phyloP scores from a whole-genome alignment of 2,888 invertebrate species.

The Anthophora plumipes region DNA sequence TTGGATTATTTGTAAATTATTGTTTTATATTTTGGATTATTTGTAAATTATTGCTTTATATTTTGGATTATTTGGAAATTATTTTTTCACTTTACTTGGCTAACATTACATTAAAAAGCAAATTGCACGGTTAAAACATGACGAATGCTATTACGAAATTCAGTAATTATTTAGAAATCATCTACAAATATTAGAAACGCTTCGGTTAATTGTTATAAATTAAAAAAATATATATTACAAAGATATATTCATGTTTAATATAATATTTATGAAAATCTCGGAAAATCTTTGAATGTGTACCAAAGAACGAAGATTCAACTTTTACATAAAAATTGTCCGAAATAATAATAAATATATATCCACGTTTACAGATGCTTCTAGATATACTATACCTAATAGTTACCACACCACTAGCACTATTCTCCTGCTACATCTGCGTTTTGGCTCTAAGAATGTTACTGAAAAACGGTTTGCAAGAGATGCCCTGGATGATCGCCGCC shows the following conservation, averaged over 20 bases:
- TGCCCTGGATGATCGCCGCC: slow-evolving; percentile 82
- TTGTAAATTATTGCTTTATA: not conserved
- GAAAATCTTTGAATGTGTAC: too few species aligned
- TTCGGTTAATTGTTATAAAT: too few species aligned
- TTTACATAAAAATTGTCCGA: not conserved
- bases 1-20: not conserved
- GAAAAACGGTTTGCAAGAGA: slow-evolving; percentile 77
- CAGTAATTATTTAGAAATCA: too few species aligned
- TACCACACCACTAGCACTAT: slow-evolving; percentile 81
- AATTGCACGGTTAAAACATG: too few species aligned
- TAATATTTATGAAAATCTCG: too few species aligned
- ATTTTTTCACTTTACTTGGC: not conserved
- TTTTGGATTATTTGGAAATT: not conserved
- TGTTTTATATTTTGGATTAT: too few species aligned
- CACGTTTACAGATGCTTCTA: slow-evolving; percentile 77
- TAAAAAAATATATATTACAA: too few species aligned
- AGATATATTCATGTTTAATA: too few species aligned
- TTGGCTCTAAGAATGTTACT: slow-evolving; percentile 78
- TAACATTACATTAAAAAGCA: too few species aligned
- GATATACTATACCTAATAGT: slow-evolving; percentile 81
- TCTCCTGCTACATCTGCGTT: slow-evolving; percentile 82
- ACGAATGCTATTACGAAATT: too few species aligned
- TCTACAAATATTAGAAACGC: too few species aligned
- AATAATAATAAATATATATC: not conserved
- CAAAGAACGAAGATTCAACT: not conserved